Conservation (phyloP, 2,888 invertebrate genomes). For the Drosophila affinis region DNA sequence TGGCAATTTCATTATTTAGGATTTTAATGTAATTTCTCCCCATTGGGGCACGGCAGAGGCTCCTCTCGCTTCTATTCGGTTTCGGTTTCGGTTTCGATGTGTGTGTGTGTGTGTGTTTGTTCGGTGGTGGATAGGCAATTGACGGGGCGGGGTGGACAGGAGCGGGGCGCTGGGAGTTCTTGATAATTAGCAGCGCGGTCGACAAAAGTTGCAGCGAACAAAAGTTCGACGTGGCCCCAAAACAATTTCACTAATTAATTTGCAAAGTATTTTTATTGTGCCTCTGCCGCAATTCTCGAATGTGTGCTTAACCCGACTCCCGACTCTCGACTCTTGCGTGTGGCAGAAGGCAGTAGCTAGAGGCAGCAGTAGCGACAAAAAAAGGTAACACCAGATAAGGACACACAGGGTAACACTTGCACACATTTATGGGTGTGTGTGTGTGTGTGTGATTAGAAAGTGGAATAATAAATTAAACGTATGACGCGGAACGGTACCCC, state of each 20-base stretch:
- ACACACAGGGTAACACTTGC: neutral
- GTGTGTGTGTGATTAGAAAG: conserved; percentile 50
- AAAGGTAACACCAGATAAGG: conserved; percentile 17
- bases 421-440: too few relatives aligned
- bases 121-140: conserved; percentile 4
- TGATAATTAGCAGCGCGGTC: conserved; percentile 44
- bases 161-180: neutral
- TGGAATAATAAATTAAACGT: conserved; percentile 10
- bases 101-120: too few relatives aligned
- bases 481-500: neutral
- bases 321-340: conserved; percentile 44
- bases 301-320: conserved; percentile 51
- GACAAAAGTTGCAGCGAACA: conserved; percentile 18
- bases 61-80: neutral
- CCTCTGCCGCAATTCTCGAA: conserved; percentile 53
- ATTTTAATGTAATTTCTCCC: conserved; percentile 71
- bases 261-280: conserved; percentile 46
- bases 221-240: conserved; percentile 4
- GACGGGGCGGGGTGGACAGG: neutral
- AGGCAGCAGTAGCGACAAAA: neutral
- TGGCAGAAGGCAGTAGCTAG: conserved; percentile 20
- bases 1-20: conserved; percentile 74
- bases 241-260: conserved; percentile 66
- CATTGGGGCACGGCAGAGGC: conserved; percentile 2
- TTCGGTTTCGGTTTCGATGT: too few relatives aligned